Base-by-base conservation (phyloP, 1,140 invertebrate genomes). In the Lanistes nyassanus region DNA sequence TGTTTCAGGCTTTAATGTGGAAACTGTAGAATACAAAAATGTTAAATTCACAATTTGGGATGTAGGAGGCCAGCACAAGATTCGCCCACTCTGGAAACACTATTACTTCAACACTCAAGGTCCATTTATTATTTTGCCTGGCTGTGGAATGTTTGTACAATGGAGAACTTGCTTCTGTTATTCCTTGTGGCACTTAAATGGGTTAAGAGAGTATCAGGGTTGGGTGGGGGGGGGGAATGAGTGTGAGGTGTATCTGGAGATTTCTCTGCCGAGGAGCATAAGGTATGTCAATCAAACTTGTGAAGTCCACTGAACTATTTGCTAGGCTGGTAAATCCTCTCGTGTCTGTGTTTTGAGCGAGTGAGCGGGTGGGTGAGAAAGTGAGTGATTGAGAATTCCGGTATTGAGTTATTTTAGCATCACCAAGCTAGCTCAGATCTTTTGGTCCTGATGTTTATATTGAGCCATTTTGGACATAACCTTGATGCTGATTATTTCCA, bases 101-200 rank as follows among this genome's bases (percentile, higher is more conserved):
- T 99, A 99, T 89, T 99, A 98, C 85, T 98, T 97, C 82, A 97
- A 97, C 85, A 95, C 94, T 79, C 94, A 98, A 86, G 90, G 96
- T 90, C 42, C 42, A 47, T 2, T 47, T 16, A 47, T 34, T n/a
- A 19, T 23, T 29, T 19, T n/a, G 16, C 29, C 29, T 55, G 53
- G 53, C 53, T 55, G 53, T 55, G 13, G 13, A n/a, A n/a, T 47
- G 42, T 47, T 47, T 47, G 19, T 9, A 47, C 19, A 47, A 47
- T 2, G 5, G 5, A 34, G 5, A 34, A 16, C 16, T 1, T 23
- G 29, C 47, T 56, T 53, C 37, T 23, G 51, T 74, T 36, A 31
- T 31, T 26, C 9, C 58, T 13, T 21, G 19, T 56, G n/a, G n/a
- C n/a, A n/a, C n/a, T 47, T 9, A 47, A 47, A 47, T 16, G 19